A percentile compares a stretch with the other conserved stretches of the same genome.
Conservation (phyloP, 2,113 vertebrate genomes). For the Gymnogyps californianus region DNA sequence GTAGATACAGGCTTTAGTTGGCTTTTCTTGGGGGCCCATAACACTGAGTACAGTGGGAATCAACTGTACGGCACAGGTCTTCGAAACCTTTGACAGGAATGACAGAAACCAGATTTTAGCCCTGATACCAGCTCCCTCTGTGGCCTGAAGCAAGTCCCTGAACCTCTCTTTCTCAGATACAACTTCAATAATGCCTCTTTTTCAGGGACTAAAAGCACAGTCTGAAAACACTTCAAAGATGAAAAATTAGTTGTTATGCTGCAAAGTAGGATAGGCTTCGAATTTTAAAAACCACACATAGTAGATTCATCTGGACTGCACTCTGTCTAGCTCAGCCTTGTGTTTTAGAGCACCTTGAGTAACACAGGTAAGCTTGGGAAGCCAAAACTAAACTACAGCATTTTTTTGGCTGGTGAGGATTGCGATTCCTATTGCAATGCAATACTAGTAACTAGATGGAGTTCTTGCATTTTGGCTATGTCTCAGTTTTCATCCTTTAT, state of each 20-base stretch:
- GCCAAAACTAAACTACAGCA: background rate
- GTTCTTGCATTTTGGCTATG: background rate
- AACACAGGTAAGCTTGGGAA: background rate
- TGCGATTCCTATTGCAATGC: fast-evolving
- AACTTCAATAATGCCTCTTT: background rate
- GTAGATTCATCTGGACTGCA: background rate
- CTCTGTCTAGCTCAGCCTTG: background rate
- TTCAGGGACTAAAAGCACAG: background rate
- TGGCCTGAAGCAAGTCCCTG: background rate
- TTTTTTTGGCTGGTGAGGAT: background rate
- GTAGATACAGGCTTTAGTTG: background rate
- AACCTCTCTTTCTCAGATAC: background rate
- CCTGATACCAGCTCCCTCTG: background rate
- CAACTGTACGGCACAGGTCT: fast-evolving
- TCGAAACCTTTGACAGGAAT: background rate
- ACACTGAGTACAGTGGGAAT: background rate
- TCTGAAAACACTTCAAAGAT: background rate
- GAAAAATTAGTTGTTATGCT: background rate
- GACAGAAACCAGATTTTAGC: background rate
- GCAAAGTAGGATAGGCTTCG: background rate
- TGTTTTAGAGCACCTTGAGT: background rate
- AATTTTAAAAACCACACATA: fast-evolving
- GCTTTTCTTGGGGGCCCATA: background rate
- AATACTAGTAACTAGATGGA: background rate
- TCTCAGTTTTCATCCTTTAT: background rate